A percentile compares a stretch with the other conserved stretches of the same genome.
These are phyloP conservation scores for Petrocephalus microphthalmus DNA, from an alignment of 2,113 vertebrate genomes.

Conservation along the genomic window DNA sequence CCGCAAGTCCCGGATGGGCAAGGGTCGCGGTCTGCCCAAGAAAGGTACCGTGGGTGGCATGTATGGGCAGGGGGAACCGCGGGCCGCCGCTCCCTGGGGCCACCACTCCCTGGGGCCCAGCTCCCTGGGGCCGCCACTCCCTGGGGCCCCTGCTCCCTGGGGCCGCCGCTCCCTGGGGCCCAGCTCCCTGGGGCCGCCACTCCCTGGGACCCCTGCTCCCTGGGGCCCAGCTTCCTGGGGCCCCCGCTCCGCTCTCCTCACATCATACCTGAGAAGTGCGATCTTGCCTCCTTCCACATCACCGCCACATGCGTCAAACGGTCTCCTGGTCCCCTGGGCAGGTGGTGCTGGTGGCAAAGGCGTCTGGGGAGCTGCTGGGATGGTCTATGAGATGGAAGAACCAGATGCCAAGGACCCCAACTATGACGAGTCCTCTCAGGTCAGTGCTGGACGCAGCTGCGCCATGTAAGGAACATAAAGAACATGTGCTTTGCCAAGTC, in stretches of 20 bases:
- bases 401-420: conserved; percentile 72
- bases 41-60: conserved; percentile 58
- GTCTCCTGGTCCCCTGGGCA: conserved; percentile 28
- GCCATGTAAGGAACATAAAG: background rate
- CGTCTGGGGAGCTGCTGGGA: conserved; percentile 78
- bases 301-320: background rate
- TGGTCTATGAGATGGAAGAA: conserved; percentile 76
- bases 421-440: conserved; percentile 76
- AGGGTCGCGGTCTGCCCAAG: conserved; percentile 76
- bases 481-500: background rate
- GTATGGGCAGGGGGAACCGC: background rate
- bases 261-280: background rate
- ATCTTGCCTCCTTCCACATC: background rate
- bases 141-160: too few relatives aligned
- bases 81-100: background rate
- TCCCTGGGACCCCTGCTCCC: too few relatives aligned
- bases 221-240: too few relatives aligned
- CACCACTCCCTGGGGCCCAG: too few relatives aligned
- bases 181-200: too few relatives aligned
- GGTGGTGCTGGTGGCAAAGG: conserved; percentile 80
- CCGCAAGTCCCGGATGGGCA: conserved; percentile 71
- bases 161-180: background rate
- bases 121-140: background rate
- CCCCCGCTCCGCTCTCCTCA: background rate
- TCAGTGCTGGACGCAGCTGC: conserved; percentile 26